Base-by-base conservation (phyloP, 2,113 vertebrate species). In the Clarias macrocephalus region DNA sequence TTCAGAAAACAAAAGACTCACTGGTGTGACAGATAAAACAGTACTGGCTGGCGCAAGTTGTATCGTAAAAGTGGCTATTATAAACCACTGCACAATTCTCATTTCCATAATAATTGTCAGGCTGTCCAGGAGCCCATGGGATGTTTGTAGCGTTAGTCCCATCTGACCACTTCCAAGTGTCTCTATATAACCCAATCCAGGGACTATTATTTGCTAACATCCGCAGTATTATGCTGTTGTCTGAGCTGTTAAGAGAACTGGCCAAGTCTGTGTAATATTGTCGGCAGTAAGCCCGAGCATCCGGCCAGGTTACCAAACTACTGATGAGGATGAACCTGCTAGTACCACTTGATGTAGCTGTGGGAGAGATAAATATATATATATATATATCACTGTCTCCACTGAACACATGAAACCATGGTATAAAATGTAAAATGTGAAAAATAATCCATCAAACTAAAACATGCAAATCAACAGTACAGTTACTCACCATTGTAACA, bases 91-190 rank as follows among this genome's bases (percentile, higher is more conserved):
- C 81, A 57, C 86, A 88, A 23, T 66, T 68, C 48, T 76, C 60
- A 30, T 6, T 28, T 12, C n/a, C 30, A 2, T 12, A 18, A 42
- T 18, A 59, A 65, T 57, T 68, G 9, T 21, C 62, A 3, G 82
- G 82, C 7, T 54, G 52, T 57, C 72, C 75, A 6, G n/a, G 12
- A 2, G 15, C 37, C 82, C 81, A 84, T 42, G 30, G 13, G 9
- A 68, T 0, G 52, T 21, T 19, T 42, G 23, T 56, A 48, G 82
- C 54, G 5, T 21, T 83, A 63, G 70, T 77, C 3, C 30, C 13
- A 16, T 88, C 86, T 25, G 73, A 56, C 86, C 86, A 88, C 72
- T 28, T 84, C 86, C 86, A 88, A 2, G 25, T 9, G 15, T 79
- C 52, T 19, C 86, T 83, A 15, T 79, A 84, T 25, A 84, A 33